Evolutionary conservation across 2,113 vertebrate genomes (phyloP).

Genomic region (Peromyscus maniculatus): DNA sequence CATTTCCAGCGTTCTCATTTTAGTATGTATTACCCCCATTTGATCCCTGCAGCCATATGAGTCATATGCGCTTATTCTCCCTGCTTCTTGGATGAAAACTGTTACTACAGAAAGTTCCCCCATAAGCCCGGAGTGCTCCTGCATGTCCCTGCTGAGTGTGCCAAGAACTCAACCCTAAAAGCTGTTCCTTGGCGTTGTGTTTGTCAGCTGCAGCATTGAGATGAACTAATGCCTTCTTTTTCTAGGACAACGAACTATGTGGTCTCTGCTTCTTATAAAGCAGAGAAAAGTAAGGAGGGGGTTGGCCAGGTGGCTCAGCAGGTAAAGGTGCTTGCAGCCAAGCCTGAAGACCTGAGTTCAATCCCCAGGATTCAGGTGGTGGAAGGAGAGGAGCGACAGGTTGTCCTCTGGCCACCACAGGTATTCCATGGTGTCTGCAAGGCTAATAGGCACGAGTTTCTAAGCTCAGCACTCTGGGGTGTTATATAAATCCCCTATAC

Average conservation of each 20-base stretch:
- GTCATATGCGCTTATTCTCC: background rate
- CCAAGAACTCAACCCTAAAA: background rate
- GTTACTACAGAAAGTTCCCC: background rate
- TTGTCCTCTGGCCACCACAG: background rate
- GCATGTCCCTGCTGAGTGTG: background rate
- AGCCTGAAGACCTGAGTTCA: background rate
- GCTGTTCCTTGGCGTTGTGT: background rate
- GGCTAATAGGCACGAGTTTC: background rate
- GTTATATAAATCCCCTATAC: too few species aligned
- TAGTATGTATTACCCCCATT: background rate
- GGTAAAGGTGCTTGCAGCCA: background rate
- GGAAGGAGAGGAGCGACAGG: background rate
- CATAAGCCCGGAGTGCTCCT: background rate
- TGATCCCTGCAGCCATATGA: background rate
- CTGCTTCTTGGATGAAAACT: background rate
- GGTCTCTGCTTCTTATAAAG: background rate
- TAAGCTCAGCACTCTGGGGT: background rate
- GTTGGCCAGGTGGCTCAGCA: background rate
- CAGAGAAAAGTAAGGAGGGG: background rate
- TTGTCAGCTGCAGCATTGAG: background rate
- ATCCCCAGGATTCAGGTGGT: background rate
- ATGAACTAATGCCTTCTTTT: background rate
- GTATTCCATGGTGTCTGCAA: too few species aligned
- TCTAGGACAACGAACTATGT: background rate
- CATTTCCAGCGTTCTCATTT: background rate